Percentiles rank a stretch among this genome's conserved stretches.
phyloP scores from a whole-genome alignment of 1,140 invertebrate genomes.

The Heliconius melpomene region DNA sequence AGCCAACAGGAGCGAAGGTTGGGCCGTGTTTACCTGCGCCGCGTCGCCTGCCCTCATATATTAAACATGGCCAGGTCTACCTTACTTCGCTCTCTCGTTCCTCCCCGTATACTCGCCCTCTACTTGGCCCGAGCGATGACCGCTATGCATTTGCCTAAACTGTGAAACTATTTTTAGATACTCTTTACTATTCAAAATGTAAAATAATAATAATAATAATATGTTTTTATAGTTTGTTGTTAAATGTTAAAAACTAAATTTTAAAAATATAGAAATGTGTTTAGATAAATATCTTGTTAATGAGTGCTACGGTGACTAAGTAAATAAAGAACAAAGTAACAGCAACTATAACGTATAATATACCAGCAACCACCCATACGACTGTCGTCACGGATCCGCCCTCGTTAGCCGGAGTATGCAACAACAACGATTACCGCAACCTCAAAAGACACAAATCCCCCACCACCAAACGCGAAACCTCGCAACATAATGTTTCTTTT shows the following conservation, averaged over 20 bases:
- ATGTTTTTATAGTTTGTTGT: not conserved
- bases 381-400: not conserved
- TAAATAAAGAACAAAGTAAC: conserved; percentile 15
- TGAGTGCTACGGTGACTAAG: not conserved
- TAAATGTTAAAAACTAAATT: too few species aligned
- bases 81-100: conserved; percentile 54
- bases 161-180: conserved; percentile 4
- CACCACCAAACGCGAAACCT: conserved; percentile 43
- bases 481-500: conserved; percentile 53
- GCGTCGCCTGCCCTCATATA: conserved; percentile 79
- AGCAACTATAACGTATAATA: not conserved
- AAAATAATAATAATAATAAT: too few species aligned
- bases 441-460: conserved; percentile 47
- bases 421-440: conserved; percentile 21
- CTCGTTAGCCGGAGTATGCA: conserved; percentile 4
- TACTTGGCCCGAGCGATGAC: conserved; percentile 28
- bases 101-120: conserved; percentile 21
- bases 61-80: conserved; percentile 75
- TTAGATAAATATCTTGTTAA: not conserved
- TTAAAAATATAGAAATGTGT: too few species aligned
- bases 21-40: conserved; percentile 69
- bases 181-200: not conserved
- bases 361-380: not conserved
- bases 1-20: conserved; percentile 68
- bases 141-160: conserved; percentile 3